Percentiles rank a stretch among this genome's conserved stretches.
These are phyloP conservation scores for Neolamprologus variostigma DNA, from an alignment of 2,113 vertebrate species.

Conservation along the genomic window DNA sequence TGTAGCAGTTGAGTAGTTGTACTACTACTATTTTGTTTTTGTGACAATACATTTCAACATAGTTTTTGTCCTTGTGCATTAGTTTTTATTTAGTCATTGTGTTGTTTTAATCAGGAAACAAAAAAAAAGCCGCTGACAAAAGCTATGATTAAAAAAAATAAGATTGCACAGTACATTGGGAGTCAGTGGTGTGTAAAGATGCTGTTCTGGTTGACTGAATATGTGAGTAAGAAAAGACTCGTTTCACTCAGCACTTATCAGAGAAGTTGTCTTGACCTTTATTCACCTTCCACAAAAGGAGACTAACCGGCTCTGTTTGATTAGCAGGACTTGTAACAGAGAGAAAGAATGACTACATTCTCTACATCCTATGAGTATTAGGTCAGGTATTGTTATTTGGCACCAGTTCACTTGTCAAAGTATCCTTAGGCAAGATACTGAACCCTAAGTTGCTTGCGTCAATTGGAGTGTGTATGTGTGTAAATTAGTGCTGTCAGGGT, in stretches of 20 bases:
- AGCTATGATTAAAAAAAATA: neutral
- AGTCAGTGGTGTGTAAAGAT: neutral
- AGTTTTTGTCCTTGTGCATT: neutral
- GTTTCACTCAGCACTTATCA: neutral
- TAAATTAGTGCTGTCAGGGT: neutral
- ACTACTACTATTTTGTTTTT: neutral
- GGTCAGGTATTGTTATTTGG: neutral
- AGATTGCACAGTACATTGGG: neutral
- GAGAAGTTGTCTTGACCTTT: too few relatives aligned
- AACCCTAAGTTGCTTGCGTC: neutral
- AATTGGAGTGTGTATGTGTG: neutral
- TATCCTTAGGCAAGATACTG: neutral
- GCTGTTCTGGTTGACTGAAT: neutral
- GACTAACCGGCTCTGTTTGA: neutral
- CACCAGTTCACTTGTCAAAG: neutral
- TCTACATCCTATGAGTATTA: neutral
- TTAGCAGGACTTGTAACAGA: neutral
- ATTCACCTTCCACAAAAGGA: neutral
- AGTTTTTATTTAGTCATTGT: rapidly evolving
- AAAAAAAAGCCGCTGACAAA: rapidly evolving
- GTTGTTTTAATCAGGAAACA: neutral
- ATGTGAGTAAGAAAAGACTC: neutral
- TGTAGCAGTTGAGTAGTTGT: neutral
- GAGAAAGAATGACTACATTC: neutral
- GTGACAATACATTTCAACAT: neutral